Base-by-base conservation (phyloP, 2,113 vertebrate species). In the Oreochromis tanganicae region DNA sequence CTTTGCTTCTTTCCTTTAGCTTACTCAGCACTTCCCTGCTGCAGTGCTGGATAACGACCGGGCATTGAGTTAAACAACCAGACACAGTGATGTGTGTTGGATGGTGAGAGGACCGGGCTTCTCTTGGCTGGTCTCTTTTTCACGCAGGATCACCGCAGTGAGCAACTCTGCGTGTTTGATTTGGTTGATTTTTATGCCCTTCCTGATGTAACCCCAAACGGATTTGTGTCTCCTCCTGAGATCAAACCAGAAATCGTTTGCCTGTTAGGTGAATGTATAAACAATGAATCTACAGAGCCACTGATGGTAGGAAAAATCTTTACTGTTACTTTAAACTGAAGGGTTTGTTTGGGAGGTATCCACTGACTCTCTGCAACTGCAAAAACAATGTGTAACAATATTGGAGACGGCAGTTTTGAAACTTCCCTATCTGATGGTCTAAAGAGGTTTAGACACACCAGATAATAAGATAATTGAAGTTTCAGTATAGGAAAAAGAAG, bases 241-340 rank as follows among this genome's bases (percentile, higher is more conserved):
- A 71, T 43, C 38, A 71, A 71, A 71, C 66, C 38, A 71, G 13
- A 43, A 43, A 46, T 71, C n/a, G 9, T 71, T 43, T 71, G n/a
- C 38, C 38, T 9, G 66, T 43, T 43, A 43, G 66, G 5, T 24
- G 13, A 71, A 71, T 27, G 12, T 27, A 43, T 43, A 71, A 71
- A 27, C 21, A 43, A 71, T 71, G 7, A 71, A 43, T 43, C 38
- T 27, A 2, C n/a, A 43, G 38, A 73, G 66, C 13, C 21, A 27
- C 66, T 1, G 66, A 46, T 27, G 21, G 66, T 43, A 43, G 8
- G 13, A 73, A 27, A 73, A 73, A 10, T 8, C 24, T 32, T 32
- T 75, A 29, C 46, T 50, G 71, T 75, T 0, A 75, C 41, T 7
- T 48, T 75, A 17, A 50, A 75, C 41, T 29, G 71, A 48, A 29